These are phyloP conservation scores for Actenoides lindsayi DNA, from an alignment of 2,113 vertebrate genomes.

Conservation along the genomic window DNA sequence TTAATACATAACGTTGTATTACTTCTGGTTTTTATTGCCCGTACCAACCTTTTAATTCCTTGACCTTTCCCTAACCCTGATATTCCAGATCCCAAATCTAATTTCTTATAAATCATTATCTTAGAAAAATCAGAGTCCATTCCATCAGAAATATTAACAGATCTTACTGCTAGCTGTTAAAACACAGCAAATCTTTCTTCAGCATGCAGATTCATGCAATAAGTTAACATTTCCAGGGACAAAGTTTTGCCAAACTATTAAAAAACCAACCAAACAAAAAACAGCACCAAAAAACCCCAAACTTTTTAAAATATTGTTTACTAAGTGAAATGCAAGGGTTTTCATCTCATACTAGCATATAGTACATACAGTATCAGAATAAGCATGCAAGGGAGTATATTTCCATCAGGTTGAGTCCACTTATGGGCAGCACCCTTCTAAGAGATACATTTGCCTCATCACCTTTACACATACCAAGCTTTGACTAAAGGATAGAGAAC, in stretches of 20 bases:
- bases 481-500: not conserved
- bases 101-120: conserved; percentile 39
- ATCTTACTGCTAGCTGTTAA: not conserved
- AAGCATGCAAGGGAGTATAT: not conserved
- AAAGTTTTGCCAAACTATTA: not conserved
- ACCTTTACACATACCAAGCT: not conserved
- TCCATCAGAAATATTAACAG: not conserved
- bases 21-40: conserved; percentile 8
- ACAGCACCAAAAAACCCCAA: not conserved
- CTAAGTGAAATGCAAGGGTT: not conserved
- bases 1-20: not conserved
- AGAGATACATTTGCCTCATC: not conserved
- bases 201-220: not conserved
- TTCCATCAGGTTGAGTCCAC: not conserved
- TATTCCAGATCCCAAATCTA: conserved; percentile 48
- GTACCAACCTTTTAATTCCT: conserved; percentile 38
- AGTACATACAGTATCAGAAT: not conserved
- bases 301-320: not conserved
- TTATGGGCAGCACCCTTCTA: not conserved
- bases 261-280: not conserved
- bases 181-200: not conserved
- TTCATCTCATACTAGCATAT: accelerated
- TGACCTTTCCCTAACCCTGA: conserved; percentile 44
- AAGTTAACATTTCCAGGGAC: not conserved
- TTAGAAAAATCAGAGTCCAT: not conserved